Evolutionary conservation across 2,797 vertebrate genomes (phyloP).

Genomic region (Malacoctenus gilli): DNA sequence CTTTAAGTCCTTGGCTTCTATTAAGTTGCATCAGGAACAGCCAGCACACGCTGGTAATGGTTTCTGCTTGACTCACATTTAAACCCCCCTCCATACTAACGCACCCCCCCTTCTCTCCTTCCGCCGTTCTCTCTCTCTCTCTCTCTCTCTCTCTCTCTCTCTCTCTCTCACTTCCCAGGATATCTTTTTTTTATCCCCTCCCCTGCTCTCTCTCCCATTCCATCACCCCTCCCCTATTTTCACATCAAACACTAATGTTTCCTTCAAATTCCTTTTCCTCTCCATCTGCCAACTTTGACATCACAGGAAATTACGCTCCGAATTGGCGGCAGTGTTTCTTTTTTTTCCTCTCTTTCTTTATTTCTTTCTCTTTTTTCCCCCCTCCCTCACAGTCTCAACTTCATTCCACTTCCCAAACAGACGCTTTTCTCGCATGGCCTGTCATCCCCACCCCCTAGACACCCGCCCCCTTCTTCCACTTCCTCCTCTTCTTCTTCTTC

Average conservation of each 20-base stretch:
- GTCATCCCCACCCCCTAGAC: conserved; percentile 66
- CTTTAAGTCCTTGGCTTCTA: conserved; percentile 77
- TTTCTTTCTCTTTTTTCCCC: conserved; percentile 18
- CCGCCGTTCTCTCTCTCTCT: too few relatives aligned
- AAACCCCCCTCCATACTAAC: too few relatives aligned
- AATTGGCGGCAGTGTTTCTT: conserved; percentile 71
- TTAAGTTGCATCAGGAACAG: conserved; percentile 75
- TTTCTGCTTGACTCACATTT: conserved; percentile 76
- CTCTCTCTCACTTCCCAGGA: conserved; percentile 75
- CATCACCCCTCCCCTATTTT: conserved; percentile 60
- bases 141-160: conserved; percentile 11
- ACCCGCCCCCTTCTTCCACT: conserved; percentile 49
- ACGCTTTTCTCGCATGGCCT: conserved; percentile 64
- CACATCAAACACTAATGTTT: conserved; percentile 85
- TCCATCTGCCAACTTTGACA: conserved; percentile 83
- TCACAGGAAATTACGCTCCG: conserved; percentile 83
- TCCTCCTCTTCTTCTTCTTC: conserved; percentile 30
- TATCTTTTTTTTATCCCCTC: conserved; percentile 65
- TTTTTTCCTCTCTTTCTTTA: conserved; percentile 21
- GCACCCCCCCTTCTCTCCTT: conserved; percentile 56
- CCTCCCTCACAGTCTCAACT: conserved; percentile 67
- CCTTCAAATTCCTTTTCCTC: conserved; percentile 83
- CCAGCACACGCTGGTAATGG: conserved; percentile 77
- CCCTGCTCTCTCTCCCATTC: conserved; percentile 49
- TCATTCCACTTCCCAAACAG: conserved; percentile 76